Evolutionary conservation across 2,888 invertebrate species (phyloP).

Genomic region (Yponomeuta evonymella): DNA sequence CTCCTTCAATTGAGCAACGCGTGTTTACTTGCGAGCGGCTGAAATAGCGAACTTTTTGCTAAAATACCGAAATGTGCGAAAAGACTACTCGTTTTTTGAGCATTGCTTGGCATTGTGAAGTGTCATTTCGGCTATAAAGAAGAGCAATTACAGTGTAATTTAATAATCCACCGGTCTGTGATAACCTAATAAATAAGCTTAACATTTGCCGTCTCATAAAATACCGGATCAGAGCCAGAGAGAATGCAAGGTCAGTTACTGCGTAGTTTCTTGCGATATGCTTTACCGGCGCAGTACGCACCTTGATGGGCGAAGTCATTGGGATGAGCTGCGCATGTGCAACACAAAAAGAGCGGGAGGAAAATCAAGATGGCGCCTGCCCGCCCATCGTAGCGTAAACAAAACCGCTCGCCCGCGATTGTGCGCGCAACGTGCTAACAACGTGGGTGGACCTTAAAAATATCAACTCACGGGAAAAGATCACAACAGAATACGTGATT

Average conservation of each 20-base stretch:
- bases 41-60: background rate
- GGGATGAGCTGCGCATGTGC: conserved; percentile 22
- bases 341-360: conserved; percentile 21
- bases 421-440: background rate
- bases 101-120: background rate
- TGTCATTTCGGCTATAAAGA: background rate
- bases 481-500: background rate
- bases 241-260: conserved; percentile 21
- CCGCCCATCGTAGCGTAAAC: conserved; percentile 13
- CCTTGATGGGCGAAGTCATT: conserved; percentile 2
- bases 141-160: background rate
- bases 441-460: conserved; percentile 16
- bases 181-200: background rate
- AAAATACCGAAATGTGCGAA: background rate
- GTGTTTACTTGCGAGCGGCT: conserved; percentile 10
- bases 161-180: background rate
- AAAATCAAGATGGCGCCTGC: conserved; percentile 18
- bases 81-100: background rate
- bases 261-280: conserved; percentile 19
- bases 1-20: conserved; percentile 13
- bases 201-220: background rate
- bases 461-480: background rate
- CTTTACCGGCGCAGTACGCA: background rate
- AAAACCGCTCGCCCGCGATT: background rate
- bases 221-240: conserved; percentile 14